Conservation (phyloP, 2,888 invertebrate species). For the Ceriagrion tenellum region DNA sequence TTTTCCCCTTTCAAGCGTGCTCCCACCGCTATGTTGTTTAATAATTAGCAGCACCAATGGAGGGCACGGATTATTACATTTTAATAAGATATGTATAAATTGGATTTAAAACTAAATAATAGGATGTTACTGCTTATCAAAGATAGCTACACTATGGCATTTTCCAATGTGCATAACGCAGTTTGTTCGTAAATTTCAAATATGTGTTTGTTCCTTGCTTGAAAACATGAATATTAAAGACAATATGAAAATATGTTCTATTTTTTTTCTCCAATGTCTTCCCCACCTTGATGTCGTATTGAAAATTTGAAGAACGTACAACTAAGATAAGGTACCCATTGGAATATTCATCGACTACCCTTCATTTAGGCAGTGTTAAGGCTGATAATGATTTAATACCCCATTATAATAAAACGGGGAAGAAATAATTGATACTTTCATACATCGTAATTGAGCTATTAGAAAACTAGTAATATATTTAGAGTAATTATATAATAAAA, state of each 20-base stretch:
- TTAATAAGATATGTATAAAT: conserved; percentile 57
- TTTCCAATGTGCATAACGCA: conserved; percentile 61
- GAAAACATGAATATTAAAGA: conserved; percentile 58
- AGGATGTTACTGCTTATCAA: conserved; percentile 63
- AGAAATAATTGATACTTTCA: too few relatives aligned
- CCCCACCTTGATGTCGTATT: not conserved
- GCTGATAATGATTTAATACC: too few relatives aligned
- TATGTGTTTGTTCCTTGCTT: conserved; percentile 67
- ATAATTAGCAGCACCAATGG: conserved; percentile 55
- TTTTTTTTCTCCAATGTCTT: not conserved
- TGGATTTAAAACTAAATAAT: conserved; percentile 55
- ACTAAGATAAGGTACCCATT: too few relatives aligned
- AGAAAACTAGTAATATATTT: too few relatives aligned
- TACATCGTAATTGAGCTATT: too few relatives aligned
- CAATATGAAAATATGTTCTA: not conserved
- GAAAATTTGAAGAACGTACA: not conserved
- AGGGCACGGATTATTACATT: conserved; percentile 56
- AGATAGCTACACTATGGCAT: conserved; percentile 53
- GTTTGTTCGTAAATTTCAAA: conserved; percentile 64
- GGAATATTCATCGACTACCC: too few relatives aligned
- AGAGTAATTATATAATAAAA: too few relatives aligned
- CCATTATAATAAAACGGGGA: too few relatives aligned
- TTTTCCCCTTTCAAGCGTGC: conserved; percentile 54
- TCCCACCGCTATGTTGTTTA: conserved; percentile 25
- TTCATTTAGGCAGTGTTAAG: too few relatives aligned